Conservation (phyloP, 2,888 invertebrate species). For the Zaprionus lineosus region DNA sequence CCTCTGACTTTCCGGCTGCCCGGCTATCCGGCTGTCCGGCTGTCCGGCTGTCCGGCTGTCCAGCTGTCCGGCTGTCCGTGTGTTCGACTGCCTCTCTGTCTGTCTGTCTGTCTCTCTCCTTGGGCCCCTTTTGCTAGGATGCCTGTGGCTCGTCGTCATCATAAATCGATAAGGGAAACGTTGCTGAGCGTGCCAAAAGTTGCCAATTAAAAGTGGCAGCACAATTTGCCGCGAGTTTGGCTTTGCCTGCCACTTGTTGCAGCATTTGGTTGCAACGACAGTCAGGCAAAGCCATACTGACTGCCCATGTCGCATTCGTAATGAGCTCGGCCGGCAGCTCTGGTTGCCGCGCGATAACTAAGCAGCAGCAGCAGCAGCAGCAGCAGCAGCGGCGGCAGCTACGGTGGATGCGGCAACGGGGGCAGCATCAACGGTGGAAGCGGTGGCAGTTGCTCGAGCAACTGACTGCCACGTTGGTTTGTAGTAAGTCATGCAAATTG, state of each 20-base stretch:
- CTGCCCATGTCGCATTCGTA: constrained; percentile 59
- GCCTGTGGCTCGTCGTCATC: constrained; percentile 38
- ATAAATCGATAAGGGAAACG: constrained; percentile 59
- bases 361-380: neutral
- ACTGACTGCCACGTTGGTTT: constrained; percentile 4
- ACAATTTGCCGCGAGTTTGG: constrained; percentile 34
- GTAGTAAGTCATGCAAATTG: constrained; percentile 39
- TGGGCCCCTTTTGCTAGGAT: neutral
- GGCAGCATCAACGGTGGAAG: too few relatives aligned
- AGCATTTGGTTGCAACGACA: constrained; percentile 37
- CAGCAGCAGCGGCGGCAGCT: too few relatives aligned
- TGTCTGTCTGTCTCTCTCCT: neutral
- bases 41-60: neutral
- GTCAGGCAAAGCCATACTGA: constrained; percentile 12
- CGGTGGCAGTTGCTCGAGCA: constrained; percentile 8
- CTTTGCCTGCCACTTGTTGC: constrained; percentile 50
- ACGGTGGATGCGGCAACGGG: too few relatives aligned
- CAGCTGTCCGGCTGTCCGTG: neutral
- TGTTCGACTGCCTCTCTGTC: neutral
- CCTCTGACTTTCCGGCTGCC: too few relatives aligned
- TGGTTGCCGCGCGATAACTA: constrained; percentile 47
- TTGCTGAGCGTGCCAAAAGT: constrained; percentile 62
- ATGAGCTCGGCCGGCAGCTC: constrained; percentile 44
- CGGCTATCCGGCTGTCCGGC: constrained; percentile 8
- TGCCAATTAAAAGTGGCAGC: constrained; percentile 66